Conservation (phyloP, 2,797 vertebrate species). For the Falco berigora region DNA sequence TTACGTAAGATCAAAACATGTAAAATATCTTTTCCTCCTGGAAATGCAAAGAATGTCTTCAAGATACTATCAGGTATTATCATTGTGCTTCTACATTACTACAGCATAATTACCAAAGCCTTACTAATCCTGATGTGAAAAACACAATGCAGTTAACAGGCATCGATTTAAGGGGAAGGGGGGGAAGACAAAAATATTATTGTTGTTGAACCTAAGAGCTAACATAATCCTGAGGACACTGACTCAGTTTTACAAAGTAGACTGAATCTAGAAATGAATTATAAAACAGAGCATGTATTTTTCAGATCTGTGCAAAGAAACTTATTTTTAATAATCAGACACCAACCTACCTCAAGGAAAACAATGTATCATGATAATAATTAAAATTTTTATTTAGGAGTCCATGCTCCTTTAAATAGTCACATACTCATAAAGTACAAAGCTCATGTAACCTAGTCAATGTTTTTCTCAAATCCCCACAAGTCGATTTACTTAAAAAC, state of each 20-base stretch:
- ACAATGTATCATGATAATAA: background rate
- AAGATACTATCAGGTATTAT: background rate
- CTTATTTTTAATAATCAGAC: background rate
- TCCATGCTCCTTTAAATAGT: slow-evolving; percentile 63
- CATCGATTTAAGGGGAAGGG: background rate
- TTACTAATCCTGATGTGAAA: background rate
- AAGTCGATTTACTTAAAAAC: slow-evolving; percentile 72
- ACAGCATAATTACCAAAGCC: background rate
- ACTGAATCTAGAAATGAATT: background rate
- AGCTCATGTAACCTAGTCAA: slow-evolving; percentile 67
- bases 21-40: background rate
- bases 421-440: slow-evolving; percentile 40
- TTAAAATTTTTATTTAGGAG: slow-evolving; percentile 22
- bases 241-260: background rate
- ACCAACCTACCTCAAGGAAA: background rate
- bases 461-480: slow-evolving; percentile 72
- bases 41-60: background rate
- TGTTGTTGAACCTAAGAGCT: background rate
- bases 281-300: background rate
- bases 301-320: background rate
- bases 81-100: background rate
- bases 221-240: background rate
- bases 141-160: background rate
- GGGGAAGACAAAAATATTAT: no score
- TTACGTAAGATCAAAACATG: background rate